Percentiles rank a stretch among this genome's conserved stretches.
phyloP scores from a whole-genome alignment of 1,140 invertebrate genomes.

The Sipha flava region DNA sequence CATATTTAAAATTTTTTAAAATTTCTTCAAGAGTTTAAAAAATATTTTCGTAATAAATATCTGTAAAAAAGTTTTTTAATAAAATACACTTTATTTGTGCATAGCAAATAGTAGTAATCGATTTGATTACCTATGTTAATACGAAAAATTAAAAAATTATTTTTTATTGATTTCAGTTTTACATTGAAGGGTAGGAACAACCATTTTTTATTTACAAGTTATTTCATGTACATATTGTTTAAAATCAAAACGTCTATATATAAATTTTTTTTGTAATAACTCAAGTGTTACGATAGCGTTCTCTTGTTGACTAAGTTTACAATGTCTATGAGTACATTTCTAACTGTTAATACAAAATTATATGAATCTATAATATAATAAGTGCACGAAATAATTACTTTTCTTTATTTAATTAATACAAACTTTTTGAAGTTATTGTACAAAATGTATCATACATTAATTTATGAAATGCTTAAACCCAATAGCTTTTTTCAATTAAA shows the following conservation, averaged over 20 bases:
- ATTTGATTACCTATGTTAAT: too few relatives aligned
- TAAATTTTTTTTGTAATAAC: not conserved
- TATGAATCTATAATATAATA: not conserved
- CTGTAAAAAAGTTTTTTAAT: not conserved
- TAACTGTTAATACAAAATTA: not conserved
- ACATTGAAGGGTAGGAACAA: conserved; percentile 6
- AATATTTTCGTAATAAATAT: not conserved
- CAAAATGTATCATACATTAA: not conserved
- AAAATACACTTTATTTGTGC: not conserved
- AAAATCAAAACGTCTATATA: not conserved
- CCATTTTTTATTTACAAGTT: conserved; percentile 17
- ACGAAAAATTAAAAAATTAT: not conserved
- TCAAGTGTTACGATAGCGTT: not conserved
- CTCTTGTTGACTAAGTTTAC: not conserved
- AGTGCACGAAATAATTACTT: not conserved
- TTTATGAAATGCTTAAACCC: too few relatives aligned
- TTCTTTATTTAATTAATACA: not conserved
- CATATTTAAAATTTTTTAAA: not conserved
- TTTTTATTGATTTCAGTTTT: not conserved
- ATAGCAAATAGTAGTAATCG: too few relatives aligned
- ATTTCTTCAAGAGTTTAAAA: not conserved
- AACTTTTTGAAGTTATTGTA: not conserved
- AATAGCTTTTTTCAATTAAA: too few relatives aligned
- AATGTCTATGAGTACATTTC: not conserved
- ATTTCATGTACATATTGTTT: not conserved